These are phyloP conservation scores for Capra hircus DNA, from an alignment of 2,113 vertebrate genomes.

Conservation along the genomic window DNA sequence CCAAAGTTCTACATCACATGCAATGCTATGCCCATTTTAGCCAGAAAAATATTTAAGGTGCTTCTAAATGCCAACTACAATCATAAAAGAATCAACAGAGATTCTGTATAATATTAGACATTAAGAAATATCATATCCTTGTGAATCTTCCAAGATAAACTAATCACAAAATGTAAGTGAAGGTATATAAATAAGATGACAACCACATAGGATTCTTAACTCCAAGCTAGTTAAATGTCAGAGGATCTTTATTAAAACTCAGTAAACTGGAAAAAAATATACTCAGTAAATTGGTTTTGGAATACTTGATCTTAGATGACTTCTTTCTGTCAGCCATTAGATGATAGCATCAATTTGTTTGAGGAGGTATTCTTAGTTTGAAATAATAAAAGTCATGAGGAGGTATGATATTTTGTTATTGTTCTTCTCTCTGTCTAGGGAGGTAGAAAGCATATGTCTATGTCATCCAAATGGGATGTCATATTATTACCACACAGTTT, in stretches of 20 bases:
- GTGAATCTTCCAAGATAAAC: not conserved
- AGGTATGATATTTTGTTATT: not conserved
- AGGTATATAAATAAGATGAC: not conserved
- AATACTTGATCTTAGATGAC: not conserved
- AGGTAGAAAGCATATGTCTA: not conserved
- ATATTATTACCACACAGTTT: not conserved
- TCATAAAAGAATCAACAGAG: not conserved
- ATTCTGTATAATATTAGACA: not conserved
- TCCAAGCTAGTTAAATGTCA: not conserved
- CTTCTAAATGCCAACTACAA: not conserved
- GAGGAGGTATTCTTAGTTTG: not conserved
- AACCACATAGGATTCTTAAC: not conserved
- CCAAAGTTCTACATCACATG: not conserved
- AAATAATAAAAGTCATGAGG: constrained; percentile 31
- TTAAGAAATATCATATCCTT: not conserved
- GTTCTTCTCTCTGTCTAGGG: not conserved
- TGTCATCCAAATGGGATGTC: not conserved
- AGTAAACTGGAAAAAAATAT: not conserved
- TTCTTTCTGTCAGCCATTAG: constrained; percentile 26
- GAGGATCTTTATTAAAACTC: not conserved
- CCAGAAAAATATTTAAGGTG: not conserved
- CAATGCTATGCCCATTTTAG: not conserved
- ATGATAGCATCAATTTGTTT: not conserved
- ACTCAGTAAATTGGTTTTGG: not conserved
- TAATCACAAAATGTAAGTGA: not conserved